Conservation (phyloP, 2,113 vertebrate species). For the Sapajus apella region DNA sequence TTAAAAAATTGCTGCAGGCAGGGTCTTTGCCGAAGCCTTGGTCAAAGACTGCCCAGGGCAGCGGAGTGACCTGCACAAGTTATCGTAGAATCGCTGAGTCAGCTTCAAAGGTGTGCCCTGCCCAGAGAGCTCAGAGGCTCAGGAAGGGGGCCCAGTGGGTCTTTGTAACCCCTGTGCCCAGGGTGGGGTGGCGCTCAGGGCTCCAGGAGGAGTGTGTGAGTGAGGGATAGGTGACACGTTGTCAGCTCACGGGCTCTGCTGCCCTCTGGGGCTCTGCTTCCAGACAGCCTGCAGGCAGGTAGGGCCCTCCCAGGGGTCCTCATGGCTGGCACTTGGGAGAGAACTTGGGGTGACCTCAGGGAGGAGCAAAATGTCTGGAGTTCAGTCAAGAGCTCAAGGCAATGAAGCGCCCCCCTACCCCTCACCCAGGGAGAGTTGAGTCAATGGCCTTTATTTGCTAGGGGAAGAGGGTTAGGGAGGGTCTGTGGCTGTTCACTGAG, state of each 20-base stretch:
- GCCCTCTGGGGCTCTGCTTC: background rate
- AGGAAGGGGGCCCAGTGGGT: rapidly evolving
- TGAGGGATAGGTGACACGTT: rapidly evolving
- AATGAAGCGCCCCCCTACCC: rapidly evolving
- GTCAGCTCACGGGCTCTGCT: background rate
- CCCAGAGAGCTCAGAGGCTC: background rate
- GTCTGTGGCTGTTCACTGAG: rapidly evolving
- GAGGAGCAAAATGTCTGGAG: background rate
- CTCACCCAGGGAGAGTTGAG: rapidly evolving
- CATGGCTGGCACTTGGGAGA: background rate
- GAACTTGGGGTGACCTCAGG: too few species aligned
- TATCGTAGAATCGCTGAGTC: rapidly evolving
- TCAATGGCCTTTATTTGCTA: background rate
- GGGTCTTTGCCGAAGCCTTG: background rate
- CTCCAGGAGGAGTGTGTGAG: background rate
- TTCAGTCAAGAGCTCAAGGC: background rate
- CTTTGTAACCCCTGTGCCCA: background rate
- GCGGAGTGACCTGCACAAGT: rapidly evolving
- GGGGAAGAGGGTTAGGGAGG: background rate
- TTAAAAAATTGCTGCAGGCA: background rate
- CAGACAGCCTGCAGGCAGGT: rapidly evolving
- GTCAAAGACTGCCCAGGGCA: rapidly evolving
- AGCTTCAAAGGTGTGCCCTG: rapidly evolving
- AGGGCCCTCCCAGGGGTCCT: background rate
- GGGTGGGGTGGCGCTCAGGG: too few species aligned